phyloP scores from a whole-genome alignment of 2,888 invertebrate genomes.

The Taenaris catops region DNA sequence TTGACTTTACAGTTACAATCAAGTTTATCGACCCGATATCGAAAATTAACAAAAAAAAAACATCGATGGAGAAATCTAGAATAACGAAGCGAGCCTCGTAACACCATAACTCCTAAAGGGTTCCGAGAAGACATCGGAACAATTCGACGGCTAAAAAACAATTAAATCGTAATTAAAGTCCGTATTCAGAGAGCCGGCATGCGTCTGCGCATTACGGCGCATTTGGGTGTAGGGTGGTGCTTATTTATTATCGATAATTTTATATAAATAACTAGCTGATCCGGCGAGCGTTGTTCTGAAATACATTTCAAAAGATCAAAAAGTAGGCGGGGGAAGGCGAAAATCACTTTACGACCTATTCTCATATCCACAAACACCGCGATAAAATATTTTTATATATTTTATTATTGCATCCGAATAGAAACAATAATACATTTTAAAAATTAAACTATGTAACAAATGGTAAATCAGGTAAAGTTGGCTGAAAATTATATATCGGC shows the following conservation, averaged over 20 bases:
- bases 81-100: conserved; percentile 29
- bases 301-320: too few relatives aligned
- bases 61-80: conserved; percentile 38
- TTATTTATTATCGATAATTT: conserved; percentile 13
- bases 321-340: too few relatives aligned
- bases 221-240: conserved; percentile 48
- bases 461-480: too few relatives aligned
- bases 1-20: conserved; percentile 1
- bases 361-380: too few relatives aligned
- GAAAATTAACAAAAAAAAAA: conserved; percentile 24
- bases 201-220: conserved; percentile 48
- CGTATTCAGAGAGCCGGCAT: conserved; percentile 66
- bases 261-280: background rate
- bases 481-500: too few relatives aligned
- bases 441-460: too few relatives aligned
- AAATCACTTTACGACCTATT: too few relatives aligned
- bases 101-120: conserved; percentile 32
- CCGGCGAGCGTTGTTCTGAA: too few relatives aligned
- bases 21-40: conserved; percentile 28
- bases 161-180: conserved; percentile 74
- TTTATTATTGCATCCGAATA: too few relatives aligned
- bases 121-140: conserved; percentile 56
- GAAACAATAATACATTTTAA: too few relatives aligned
- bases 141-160: conserved; percentile 66
- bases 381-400: too few relatives aligned